These are phyloP conservation scores for Enteromius fasciolatus DNA, from an alignment of 2,797 vertebrate genomes.

Conservation along the genomic window DNA sequence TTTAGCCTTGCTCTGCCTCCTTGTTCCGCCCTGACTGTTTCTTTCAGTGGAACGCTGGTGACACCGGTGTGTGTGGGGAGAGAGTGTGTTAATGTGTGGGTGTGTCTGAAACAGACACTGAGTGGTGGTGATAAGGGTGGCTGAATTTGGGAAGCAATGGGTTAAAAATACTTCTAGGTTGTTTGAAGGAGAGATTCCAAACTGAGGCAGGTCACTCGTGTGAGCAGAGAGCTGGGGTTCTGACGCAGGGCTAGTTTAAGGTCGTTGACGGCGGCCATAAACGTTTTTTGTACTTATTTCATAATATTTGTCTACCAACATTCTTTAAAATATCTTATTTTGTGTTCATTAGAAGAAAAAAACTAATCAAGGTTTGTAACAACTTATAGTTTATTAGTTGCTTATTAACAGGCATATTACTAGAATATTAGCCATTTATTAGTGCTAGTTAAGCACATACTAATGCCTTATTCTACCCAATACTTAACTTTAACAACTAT, in stretches of 20 bases:
- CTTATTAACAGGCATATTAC: too few relatives aligned
- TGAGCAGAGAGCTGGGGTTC: background rate
- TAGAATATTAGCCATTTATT: too few relatives aligned
- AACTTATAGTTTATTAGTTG: background rate
- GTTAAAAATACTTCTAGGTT: slow-evolving; percentile 75
- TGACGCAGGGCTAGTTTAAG: background rate
- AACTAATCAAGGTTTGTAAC: background rate
- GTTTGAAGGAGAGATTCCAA: slow-evolving; percentile 71
- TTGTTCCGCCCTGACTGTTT: slow-evolving; percentile 50
- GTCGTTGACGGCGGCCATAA: background rate
- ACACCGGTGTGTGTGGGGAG: slow-evolving; percentile 46
- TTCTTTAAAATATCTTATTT: background rate
- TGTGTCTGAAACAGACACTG: slow-evolving; percentile 21
- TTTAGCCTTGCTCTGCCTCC: slow-evolving; percentile 53
- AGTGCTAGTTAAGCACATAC: too few relatives aligned
- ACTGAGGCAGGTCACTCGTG: slow-evolving; percentile 43
- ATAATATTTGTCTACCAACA: background rate
- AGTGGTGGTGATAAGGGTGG: slow-evolving; percentile 59
- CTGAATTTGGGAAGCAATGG: slow-evolving; percentile 65
- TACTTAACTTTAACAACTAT: too few relatives aligned
- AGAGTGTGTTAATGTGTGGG: slow-evolving; percentile 44
- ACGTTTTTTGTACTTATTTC: background rate
- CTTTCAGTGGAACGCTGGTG: slow-evolving; percentile 40
- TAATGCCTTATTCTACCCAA: too few relatives aligned
- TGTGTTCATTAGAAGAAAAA: background rate